A percentile compares a stretch with the other conserved stretches of the same genome.
Evolutionary conservation across 2,888 invertebrate species (phyloP).

Genomic region (Diarsia dahlii): DNA sequence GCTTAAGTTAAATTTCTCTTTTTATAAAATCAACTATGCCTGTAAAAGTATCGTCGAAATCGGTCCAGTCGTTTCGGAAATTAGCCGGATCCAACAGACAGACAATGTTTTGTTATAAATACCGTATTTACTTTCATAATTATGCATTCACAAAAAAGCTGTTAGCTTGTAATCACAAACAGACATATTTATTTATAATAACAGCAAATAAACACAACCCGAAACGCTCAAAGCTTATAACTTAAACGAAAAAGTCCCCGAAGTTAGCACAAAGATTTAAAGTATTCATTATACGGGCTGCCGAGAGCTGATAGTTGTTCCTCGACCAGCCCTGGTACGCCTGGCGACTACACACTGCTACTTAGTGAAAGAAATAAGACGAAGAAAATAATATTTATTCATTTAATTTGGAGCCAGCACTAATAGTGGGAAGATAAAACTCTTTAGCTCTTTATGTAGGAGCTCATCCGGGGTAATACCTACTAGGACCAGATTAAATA

Average conservation of each 20-base stretch:
- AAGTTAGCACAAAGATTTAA: conserved; percentile 69
- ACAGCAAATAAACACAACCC: background rate
- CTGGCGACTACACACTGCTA: conserved; percentile 28
- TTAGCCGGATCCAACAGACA: too few species aligned
- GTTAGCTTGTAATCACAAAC: too few species aligned
- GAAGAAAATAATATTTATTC: conserved; percentile 10
- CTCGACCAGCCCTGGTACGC: conserved; percentile 38
- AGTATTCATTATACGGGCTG: conserved; percentile 68
- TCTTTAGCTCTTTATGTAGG: background rate
- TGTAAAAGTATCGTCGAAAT: too few species aligned
- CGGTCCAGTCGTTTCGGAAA: too few species aligned
- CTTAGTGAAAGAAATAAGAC: conserved; percentile 21
- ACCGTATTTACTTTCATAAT: too few species aligned
- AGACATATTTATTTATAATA: too few species aligned
- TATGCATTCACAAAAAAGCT: too few species aligned
- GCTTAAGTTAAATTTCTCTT: too few species aligned
- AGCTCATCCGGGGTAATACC: background rate
- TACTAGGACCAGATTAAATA: too few species aligned
- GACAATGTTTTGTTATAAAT: too few species aligned
- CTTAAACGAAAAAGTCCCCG: conserved; percentile 13
- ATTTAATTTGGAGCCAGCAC: conserved; percentile 8
- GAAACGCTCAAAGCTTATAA: conserved; percentile 27
- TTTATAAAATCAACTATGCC: too few species aligned
- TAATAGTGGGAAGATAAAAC: background rate
- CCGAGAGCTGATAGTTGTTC: conserved; percentile 62